Base-by-base conservation (phyloP, 2,888 invertebrate genomes). In the Amblyjoppa proteus region DNA sequence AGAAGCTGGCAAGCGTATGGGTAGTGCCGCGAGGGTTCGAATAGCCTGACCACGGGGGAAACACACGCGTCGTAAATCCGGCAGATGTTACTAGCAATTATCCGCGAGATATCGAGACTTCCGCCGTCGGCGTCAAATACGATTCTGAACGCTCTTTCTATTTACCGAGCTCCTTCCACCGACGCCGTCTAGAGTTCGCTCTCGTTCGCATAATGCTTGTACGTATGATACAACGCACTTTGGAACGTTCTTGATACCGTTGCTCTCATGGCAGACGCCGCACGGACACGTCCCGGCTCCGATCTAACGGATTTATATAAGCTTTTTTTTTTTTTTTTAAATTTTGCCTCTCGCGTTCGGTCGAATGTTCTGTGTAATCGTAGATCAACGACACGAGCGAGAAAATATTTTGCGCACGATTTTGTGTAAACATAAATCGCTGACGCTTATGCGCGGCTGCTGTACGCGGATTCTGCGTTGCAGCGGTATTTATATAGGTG, bases 1-100 rank as follows among this genome's bases (percentile, higher is more conserved):
- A 93, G 93, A 93, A 73, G 90, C 91, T 92, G 92, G 92, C 92
- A 92, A 90, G 90, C 89, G 89, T 88, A 75, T 84, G 66, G 11
- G 38, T 16, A 51, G 73, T 45, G 31, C 81, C 66, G 84, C 0
- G 61, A 16, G 61, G 16, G 61, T 31, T 31, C 28, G 61, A 61
- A 61, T 34, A 34, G 61, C 61, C 31, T 1, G 28, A 61, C 5
- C 31, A 28, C 28, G 69, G 73, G 83, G 75, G 77, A 82, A 86
- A 82, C 73, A 85, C 68, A 76, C 61, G 84, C 71, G 66, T 83
- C 86, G 82, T 80, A 85, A 83, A 85, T 87, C 73, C 84, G 77
- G 80, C 87, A 85, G 84, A 84, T 87, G 85, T 77, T 79, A 82
- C 64, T 20, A 76, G 80, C 81, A 83, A 83, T 83, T 79, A 83